Evolutionary conservation across 2,797 vertebrate species (phyloP), one percentile per base, ranked within the genome.

Genomic region (Orestias chungarensis): DNA sequence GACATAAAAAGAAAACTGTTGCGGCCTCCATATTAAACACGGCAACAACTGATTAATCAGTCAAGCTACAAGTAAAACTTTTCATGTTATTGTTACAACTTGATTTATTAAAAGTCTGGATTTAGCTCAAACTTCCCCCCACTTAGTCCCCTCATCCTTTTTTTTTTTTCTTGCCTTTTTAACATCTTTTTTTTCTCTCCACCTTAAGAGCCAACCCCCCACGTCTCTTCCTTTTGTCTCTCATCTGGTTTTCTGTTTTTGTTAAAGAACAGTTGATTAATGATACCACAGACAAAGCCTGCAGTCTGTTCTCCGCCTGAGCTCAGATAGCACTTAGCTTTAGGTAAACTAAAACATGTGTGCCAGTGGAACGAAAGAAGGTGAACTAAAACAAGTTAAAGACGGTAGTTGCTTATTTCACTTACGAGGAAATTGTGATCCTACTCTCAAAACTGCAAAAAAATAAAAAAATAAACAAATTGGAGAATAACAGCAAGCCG

Each of bases 221-320:
- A 85, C 66, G 71, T 90, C 87, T 91, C 89, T 89, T 92, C 88
- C 90, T 83, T 94, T 93, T 94, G 93, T 95, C 92, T 93, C 91
- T 94, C 93, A 91, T 94, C 93, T 93, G 93, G 91, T 93, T 93
- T 90, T 93, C 90, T 93, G 91, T 92, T 94, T 89, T 90, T 92
- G 92, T 92, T 92, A 90, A 90, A 88, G 91, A 92, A 93, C 90
- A 90, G 81, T 91, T 94, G 94, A 95, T 93, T 94, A 94, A 95
- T 95, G 93, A 88, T 85, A 70, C 83, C 81, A 81, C 70, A 89
- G 88, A 94, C 93, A 93, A 94, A 93, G 91, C 85, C 85, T 50
- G 62, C 88, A 87, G 88, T 93, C 90, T 92, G 75, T 86, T 87
- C 83, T 76, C 85, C 66, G 87, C 71, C 54, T 40, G 11, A 73